Conservation (phyloP, 2,888 invertebrate species). For the Brachyopa scutellaris region DNA sequence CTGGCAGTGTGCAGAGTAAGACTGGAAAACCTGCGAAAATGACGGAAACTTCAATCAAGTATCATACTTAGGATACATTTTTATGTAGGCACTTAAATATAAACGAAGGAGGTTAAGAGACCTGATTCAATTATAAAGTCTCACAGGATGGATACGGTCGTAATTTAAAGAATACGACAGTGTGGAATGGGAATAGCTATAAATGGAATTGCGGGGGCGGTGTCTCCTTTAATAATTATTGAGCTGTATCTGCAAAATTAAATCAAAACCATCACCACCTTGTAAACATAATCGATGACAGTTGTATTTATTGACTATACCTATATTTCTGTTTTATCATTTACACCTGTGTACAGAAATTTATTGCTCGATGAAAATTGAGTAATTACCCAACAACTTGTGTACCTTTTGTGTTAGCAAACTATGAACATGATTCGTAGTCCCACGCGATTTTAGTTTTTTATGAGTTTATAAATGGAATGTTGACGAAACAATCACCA, state of each 20-base stretch:
- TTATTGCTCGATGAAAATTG: constrained; percentile 26
- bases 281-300: constrained; percentile 22
- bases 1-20: too few relatives aligned
- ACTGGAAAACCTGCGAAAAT: constrained; percentile 11
- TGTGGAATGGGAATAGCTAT: neutral
- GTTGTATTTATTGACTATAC: constrained; percentile 16
- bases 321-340: constrained; percentile 3
- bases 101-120: constrained; percentile 53
- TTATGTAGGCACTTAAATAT: constrained; percentile 55
- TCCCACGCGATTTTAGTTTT: constrained; percentile 21
- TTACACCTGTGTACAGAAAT: constrained; percentile 37
- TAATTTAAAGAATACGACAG: constrained; percentile 8
- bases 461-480: constrained; percentile 12
- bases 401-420: neutral
- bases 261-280: constrained; percentile 19
- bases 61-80: constrained; percentile 45
- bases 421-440: neutral
- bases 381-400: constrained; percentile 10
- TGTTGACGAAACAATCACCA: constrained; percentile 9
- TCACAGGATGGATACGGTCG: constrained; percentile 15
- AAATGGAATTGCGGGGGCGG: neutral
- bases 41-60: constrained; percentile 13
- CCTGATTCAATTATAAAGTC: constrained; percentile 53
- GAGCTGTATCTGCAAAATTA: neutral
- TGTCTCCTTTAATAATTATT: constrained; percentile 6